phyloP scores from a whole-genome alignment of 2,888 invertebrate genomes.

The Epinotia demarniana region DNA sequence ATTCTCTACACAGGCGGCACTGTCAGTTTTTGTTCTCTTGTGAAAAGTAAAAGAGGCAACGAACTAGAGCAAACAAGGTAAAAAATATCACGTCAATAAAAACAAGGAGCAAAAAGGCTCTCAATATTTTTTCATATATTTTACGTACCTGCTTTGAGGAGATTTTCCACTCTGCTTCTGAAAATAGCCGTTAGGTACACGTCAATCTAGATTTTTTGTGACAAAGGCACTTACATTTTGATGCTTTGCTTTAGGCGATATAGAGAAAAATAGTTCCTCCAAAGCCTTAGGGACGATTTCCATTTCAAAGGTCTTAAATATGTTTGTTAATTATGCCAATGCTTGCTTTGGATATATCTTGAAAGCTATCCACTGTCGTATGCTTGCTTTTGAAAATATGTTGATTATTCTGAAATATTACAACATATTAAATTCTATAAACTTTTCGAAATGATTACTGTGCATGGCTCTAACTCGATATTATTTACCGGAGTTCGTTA shows the following conservation, averaged over 20 bases:
- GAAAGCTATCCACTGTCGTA: background rate
- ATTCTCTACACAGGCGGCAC: no score
- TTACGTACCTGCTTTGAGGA: background rate
- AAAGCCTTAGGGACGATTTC: no score
- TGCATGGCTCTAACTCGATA: no score
- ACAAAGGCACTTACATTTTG: conserved; percentile 13
- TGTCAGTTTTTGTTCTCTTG: no score
- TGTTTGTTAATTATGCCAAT: background rate
- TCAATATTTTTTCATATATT: conserved; percentile 7
- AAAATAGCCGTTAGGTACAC: background rate
- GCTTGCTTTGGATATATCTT: background rate
- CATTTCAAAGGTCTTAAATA: background rate
- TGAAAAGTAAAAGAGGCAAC: background rate
- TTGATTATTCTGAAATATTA: no score
- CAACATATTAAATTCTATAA: no score
- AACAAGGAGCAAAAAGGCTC: background rate
- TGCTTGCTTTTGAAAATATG: no score
- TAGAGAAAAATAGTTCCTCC: background rate
- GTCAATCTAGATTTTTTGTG: conserved; percentile 8
- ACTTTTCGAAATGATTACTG: no score
- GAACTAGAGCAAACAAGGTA: background rate
- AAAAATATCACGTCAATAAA: background rate
- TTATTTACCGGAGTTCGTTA: no score
- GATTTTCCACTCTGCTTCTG: conserved; percentile 5
- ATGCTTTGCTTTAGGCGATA: conserved; percentile 2